These are phyloP conservation scores for Euclidia mi DNA, from an alignment of 2,888 invertebrate species.

Conservation along the genomic window DNA sequence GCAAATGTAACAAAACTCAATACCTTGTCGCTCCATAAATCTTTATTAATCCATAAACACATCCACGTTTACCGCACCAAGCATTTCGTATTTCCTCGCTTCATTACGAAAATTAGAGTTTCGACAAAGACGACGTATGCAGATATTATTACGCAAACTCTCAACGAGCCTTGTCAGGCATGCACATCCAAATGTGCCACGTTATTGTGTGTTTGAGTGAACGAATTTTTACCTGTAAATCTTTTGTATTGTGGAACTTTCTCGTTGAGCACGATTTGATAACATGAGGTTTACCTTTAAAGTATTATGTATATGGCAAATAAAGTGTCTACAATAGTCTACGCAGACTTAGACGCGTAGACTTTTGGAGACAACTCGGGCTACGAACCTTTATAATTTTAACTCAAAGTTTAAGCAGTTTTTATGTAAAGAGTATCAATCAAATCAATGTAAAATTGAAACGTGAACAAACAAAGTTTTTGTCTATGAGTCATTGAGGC, in stretches of 20 bases:
- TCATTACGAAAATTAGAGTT: conserved; percentile 49
- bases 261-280: not conserved
- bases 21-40: too few species aligned
- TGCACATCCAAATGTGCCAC: conserved; percentile 7
- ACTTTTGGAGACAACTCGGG: too few species aligned
- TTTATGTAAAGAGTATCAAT: too few species aligned
- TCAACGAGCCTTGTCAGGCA: conserved; percentile 8
- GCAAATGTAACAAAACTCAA: too few species aligned
- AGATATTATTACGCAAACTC: conserved; percentile 35
- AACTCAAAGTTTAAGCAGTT: too few species aligned
- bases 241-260: conserved; percentile 1
- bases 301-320: too few species aligned
- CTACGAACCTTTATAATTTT: too few species aligned
- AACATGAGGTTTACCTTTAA: not conserved
- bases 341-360: too few species aligned
- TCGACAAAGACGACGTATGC: conserved; percentile 25
- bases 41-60: not conserved
- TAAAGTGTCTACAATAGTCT: too few species aligned
- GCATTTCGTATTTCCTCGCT: conserved; percentile 42
- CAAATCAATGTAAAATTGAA: too few species aligned
- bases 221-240: conserved; percentile 3
- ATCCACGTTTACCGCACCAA: not conserved
- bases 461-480: too few species aligned
- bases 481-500: too few species aligned
- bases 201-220: conserved; percentile 4